phyloP scores from a whole-genome alignment of 2,888 invertebrate genomes.

The Ectemnius lituratus region DNA sequence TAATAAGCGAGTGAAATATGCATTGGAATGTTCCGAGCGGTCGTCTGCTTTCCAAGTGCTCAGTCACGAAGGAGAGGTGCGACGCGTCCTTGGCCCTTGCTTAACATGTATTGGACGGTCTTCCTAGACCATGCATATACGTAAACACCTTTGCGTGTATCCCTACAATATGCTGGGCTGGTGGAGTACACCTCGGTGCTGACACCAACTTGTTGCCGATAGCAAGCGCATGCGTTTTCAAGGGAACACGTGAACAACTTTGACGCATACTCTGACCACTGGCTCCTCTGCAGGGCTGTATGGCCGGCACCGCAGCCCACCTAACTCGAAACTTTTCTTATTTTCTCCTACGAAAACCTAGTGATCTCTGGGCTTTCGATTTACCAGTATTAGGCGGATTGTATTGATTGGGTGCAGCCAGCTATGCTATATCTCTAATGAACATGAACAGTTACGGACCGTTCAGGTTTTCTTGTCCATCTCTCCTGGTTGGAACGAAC shows the following conservation, averaged over 20 bases:
- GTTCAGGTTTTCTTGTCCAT: no score
- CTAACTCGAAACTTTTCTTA: no score
- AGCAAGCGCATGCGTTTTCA: conserved; percentile 61
- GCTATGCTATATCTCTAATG: no score
- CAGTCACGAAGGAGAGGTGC: neutral
- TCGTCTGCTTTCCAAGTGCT: no score
- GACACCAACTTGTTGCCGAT: conserved; percentile 66
- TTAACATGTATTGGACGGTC: conserved; percentile 34
- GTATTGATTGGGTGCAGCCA: no score
- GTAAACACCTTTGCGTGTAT: conserved; percentile 34
- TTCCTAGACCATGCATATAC: conserved; percentile 48
- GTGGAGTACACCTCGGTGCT: conserved; percentile 47
- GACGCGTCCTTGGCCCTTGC: conserved; percentile 58
- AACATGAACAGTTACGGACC: no score
- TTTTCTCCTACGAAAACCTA: no score
- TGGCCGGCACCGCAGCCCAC: conserved; percentile 10
- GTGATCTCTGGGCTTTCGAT: no score
- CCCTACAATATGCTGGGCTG: conserved; percentile 29
- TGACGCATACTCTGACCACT: conserved; percentile 43
- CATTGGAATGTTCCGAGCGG: no score
- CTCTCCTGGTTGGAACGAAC: no score
- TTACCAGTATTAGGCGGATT: no score
- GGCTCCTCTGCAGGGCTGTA: conserved; percentile 35
- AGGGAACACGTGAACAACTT: conserved; percentile 47
- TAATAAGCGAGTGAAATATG: no score